Evolutionary conservation across 2,888 invertebrate species (phyloP), one percentile per base, ranked within the genome.

Genomic region (Coecobrya sp.): DNA sequence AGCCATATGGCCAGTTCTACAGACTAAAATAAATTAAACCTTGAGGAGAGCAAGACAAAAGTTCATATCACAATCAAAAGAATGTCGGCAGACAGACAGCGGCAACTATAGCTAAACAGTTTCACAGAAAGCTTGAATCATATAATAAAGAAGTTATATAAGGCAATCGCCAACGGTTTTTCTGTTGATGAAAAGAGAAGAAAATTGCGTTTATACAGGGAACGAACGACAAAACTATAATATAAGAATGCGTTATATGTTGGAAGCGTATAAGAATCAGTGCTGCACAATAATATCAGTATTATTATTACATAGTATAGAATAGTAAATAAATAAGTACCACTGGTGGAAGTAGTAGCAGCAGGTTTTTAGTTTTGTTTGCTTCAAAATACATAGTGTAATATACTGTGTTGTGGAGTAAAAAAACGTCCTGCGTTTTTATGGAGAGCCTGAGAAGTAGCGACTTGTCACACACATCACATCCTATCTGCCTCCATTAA

Each of bases 391-490:
- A 2, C 36, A 22, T n/a, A 59, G 19, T 59, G 59, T 42, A n/a
- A 36, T 73, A 73, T 36, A 25, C 73, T 73, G 36, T 3, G 0
- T n/a, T 52, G 25, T 55, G 11, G 30, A 13, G 16, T 55, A 70
- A 55, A 49, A 45, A 30, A 87, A 87, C 62, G 36, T 70, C 73
- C 30, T 86, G 7, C 49, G 52, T 89, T 89, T 85, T 85, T 70
- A 90, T 73, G 85, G 76, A 76, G 90, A 85, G 90, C 62, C 90
- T 90, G 90, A 90, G 85, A 85, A 90, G 90, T 85, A 90, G 90
- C 85, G 90, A 90, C 36, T 90, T 90, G 90, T 90, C 90, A 90
- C 90, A 90, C 90, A 90, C 90, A 90, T 90, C 90, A 90, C 90
- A 90, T 90, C 84, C 90, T 90, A 90, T 90, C 90, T 90, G 76